A percentile compares a stretch with the other conserved stretches of the same genome.
phyloP scores from a whole-genome alignment of 1,140 invertebrate genomes.

The Pogonomyrmex barbatus region DNA sequence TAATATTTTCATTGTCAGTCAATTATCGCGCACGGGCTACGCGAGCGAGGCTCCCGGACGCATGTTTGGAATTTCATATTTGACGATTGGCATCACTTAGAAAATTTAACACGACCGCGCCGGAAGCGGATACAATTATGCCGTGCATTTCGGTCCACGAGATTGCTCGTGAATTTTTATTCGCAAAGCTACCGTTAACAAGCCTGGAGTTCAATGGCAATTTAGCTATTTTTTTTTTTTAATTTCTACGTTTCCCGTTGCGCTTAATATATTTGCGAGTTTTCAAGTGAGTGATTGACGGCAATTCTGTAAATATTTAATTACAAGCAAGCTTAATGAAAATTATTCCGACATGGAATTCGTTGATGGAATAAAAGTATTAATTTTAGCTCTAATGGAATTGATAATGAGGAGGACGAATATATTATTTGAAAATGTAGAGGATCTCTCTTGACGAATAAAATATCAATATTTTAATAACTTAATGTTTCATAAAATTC shows the following conservation, averaged over 20 bases:
- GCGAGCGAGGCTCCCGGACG: background rate
- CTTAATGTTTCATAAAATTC: background rate
- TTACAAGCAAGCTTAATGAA: background rate
- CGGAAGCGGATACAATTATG: slow-evolving; percentile 43
- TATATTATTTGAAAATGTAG: background rate
- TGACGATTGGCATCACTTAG: slow-evolving; percentile 13
- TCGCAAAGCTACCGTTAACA: background rate
- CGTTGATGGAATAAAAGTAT: background rate
- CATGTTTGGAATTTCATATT: slow-evolving; percentile 47
- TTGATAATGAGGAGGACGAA: background rate
- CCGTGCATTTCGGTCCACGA: background rate
- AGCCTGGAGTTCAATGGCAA: background rate
- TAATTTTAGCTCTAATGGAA: background rate
- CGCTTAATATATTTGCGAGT: background rate
- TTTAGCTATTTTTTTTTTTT: background rate
- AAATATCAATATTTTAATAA: slow-evolving; percentile 13
- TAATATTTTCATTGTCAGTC: slow-evolving; percentile 64
- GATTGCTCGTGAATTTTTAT: slow-evolving; percentile 14
- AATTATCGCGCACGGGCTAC: slow-evolving; percentile 26
- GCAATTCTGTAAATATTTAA: background rate
- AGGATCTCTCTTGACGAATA: background rate
- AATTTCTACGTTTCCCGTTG: background rate
- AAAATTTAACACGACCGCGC: slow-evolving; percentile 35
- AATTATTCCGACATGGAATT: background rate
- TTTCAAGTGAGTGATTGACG: slow-evolving; percentile 1